A percentile compares a stretch with the other conserved stretches of the same genome.
These are phyloP conservation scores for Lepilemur ruficaudatus DNA, from an alignment of 2,797 vertebrate genomes.

Conservation along the genomic window DNA sequence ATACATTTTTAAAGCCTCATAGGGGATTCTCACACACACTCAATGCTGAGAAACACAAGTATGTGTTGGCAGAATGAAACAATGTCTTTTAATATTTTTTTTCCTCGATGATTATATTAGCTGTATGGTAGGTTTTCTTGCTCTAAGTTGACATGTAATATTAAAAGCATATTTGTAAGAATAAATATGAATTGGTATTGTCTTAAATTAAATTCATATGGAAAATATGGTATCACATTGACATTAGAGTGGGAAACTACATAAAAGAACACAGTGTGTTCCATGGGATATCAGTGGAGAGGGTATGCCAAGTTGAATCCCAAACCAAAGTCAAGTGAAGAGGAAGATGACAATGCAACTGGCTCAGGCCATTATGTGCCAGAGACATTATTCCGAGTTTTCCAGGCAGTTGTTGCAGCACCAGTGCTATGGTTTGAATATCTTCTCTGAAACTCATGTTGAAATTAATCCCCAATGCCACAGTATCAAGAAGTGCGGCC, in stretches of 20 bases:
- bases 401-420: neutral
- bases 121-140: neutral
- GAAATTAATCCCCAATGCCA: neutral
- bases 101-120: neutral
- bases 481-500: neutral
- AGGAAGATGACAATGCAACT: neutral
- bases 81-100: neutral
- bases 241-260: neutral
- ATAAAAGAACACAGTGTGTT: neutral
- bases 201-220: neutral
- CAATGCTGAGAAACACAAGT: neutral
- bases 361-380: neutral
- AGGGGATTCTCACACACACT: neutral
- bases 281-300: neutral
- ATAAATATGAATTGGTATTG: neutral
- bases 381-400: neutral
- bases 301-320: neutral
- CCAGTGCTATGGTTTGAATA: neutral
- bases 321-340: neutral
- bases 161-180: slow-evolving; percentile 36
- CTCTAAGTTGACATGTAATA: neutral
- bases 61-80: neutral
- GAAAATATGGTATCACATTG: neutral
- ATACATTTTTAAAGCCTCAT: neutral
- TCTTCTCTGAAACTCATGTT: neutral